These are phyloP conservation scores for Palythoa caribaeorum DNA, from an alignment of 92 coral and sea anemone genomes.

Conservation along the genomic window DNA sequence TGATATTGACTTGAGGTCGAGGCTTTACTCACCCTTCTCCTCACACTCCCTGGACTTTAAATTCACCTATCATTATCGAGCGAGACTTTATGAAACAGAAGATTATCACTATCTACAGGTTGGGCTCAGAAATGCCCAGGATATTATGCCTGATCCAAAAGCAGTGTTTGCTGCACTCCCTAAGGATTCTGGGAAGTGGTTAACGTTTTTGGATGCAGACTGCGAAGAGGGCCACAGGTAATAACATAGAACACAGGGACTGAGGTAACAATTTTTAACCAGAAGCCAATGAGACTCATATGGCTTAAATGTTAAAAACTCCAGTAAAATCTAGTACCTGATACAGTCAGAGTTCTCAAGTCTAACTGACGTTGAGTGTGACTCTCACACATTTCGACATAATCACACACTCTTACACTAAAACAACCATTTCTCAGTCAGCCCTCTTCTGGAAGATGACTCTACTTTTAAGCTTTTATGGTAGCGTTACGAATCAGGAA, in stretches of 20 bases:
- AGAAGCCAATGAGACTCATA: too few species aligned
- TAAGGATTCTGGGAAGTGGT: conserved; percentile 41
- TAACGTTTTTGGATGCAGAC: conserved; percentile 44
- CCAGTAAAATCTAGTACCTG: too few species aligned
- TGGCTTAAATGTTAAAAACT: too few species aligned
- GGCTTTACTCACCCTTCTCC: conserved; percentile 38
- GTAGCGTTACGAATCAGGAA: too few species aligned
- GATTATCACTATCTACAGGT: conserved; percentile 39
- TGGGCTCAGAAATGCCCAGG: conserved; percentile 34
- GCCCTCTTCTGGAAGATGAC: too few species aligned
- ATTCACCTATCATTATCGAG: conserved; percentile 33
- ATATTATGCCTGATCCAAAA: conserved; percentile 27
- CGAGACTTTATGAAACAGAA: conserved; percentile 11
- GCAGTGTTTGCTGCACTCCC: conserved; percentile 21
- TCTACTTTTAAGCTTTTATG: too few species aligned
- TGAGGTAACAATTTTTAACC: too few species aligned
- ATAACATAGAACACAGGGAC: neutral
- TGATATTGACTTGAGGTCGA: conserved; percentile 38
- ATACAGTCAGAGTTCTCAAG: neutral
- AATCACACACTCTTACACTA: too few species aligned
- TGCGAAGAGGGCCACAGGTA: conserved; percentile 40
- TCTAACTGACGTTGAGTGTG: neutral
- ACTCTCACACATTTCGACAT: neutral
- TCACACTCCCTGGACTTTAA: conserved; percentile 36
- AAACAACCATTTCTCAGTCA: too few species aligned